A percentile compares a stretch with the other conserved stretches of the same genome.
Evolutionary conservation across 2,888 invertebrate species (phyloP).

Genomic region (Agrilus biguttatus): DNA sequence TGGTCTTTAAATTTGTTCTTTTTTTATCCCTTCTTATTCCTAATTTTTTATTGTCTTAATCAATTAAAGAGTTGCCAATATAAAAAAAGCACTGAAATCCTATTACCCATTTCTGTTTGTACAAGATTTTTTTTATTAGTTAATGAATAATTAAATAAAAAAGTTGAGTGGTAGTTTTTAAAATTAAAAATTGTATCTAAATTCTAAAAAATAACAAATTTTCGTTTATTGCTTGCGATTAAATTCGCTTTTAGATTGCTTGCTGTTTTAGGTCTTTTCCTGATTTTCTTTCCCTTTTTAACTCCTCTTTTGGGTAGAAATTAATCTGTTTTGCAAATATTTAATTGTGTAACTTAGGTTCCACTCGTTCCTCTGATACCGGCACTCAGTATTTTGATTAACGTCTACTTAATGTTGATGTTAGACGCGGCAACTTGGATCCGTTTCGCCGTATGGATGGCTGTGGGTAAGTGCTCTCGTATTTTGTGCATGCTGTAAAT

Average conservation of each 20-base stretch:
- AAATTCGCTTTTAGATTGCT: not conserved
- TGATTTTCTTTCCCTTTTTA: not conserved
- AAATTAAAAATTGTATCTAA: no score
- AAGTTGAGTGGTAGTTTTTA: no score
- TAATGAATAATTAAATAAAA: no score
- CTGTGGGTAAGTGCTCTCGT: conserved; percentile 45
- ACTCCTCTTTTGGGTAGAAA: not conserved
- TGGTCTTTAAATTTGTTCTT: conserved; percentile 6
- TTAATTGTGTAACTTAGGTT: conserved; percentile 42
- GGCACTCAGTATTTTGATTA: conserved; percentile 64
- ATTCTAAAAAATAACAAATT: no score
- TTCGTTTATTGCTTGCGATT: no score
- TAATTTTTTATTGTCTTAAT: no score
- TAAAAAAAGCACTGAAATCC: no score
- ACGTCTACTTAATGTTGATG: conserved; percentile 74
- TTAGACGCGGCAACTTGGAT: conserved; percentile 69
- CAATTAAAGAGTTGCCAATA: no score
- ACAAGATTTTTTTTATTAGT: no score
- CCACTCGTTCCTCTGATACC: conserved; percentile 74
- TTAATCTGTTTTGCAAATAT: not conserved
- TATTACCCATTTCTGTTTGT: no score
- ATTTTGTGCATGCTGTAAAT: conserved; percentile 18
- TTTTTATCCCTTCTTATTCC: not conserved
- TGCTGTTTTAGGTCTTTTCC: not conserved
- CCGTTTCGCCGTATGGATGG: conserved; percentile 69